phyloP scores from a whole-genome alignment of 2,888 invertebrate genomes.

The Tetanocera ferruginea region DNA sequence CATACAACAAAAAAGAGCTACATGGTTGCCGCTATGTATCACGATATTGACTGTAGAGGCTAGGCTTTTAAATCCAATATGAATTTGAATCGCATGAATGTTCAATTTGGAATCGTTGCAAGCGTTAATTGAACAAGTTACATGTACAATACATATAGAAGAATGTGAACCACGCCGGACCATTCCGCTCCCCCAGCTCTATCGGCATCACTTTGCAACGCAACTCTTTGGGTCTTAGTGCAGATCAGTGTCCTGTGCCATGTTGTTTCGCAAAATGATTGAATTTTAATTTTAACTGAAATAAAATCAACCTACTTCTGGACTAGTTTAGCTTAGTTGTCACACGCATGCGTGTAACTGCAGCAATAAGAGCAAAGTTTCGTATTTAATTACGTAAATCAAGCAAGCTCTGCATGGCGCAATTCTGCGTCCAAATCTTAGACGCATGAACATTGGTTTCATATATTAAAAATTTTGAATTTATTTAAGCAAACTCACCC shows the following conservation, averaged over 20 bases:
- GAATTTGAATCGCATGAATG: too few relatives aligned
- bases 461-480: slow-evolving; percentile 5
- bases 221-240: slow-evolving; percentile 17
- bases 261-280: slow-evolving; percentile 46
- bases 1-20: too few relatives aligned
- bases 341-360: slow-evolving; percentile 39
- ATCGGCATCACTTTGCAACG: background rate
- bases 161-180: slow-evolving; percentile 11
- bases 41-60: too few relatives aligned
- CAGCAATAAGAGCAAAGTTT: slow-evolving; percentile 37
- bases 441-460: slow-evolving; percentile 8
- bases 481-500: slow-evolving; percentile 20
- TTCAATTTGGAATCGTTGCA: slow-evolving; percentile 20
- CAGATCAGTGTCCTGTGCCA: slow-evolving; percentile 46
- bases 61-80: too few relatives aligned
- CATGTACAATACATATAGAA: slow-evolving; percentile 24
- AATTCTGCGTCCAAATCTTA: slow-evolving; percentile 22
- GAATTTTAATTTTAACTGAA: slow-evolving; percentile 47
- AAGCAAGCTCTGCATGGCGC: slow-evolving; percentile 25
- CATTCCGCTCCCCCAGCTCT: background rate
- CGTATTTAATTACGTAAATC: slow-evolving; percentile 43
- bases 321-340: slow-evolving; percentile 45
- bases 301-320: slow-evolving; percentile 46
- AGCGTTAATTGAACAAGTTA: slow-evolving; percentile 44
- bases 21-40: too few relatives aligned